Conservation (phyloP, 2,888 invertebrate genomes). For the Iselma pallidipennis region DNA sequence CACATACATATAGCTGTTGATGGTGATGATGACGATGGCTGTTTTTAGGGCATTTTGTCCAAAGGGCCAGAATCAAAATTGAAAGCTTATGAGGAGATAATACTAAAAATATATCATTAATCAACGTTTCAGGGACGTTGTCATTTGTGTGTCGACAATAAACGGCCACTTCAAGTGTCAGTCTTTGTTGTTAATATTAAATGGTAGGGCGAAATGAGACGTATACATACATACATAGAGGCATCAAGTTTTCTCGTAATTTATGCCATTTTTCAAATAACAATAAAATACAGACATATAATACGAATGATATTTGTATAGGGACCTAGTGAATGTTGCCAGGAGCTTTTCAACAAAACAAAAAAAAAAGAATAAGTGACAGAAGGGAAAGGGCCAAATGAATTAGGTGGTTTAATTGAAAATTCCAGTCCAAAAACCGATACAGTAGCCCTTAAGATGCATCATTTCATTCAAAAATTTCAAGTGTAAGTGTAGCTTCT, state of each 20-base stretch:
- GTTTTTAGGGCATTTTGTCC: neutral
- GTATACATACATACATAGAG: too few relatives aligned
- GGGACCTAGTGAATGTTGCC: too few relatives aligned
- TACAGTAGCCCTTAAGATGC: too few relatives aligned
- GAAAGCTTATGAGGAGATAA: conserved; percentile 28
- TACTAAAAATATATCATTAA: conserved; percentile 35
- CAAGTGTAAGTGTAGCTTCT: too few relatives aligned
- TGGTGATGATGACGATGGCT: neutral
- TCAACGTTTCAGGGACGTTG: conserved; percentile 32
- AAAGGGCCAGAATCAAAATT: conserved; percentile 11
- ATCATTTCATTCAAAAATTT: too few relatives aligned
- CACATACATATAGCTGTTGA: too few relatives aligned
- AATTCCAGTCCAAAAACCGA: too few relatives aligned
- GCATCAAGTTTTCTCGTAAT: conserved; percentile 13
- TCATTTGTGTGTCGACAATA: conserved; percentile 38
- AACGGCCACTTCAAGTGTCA: conserved; percentile 39
- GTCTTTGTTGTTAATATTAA: conserved; percentile 37
- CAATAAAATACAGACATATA: conserved; percentile 18
- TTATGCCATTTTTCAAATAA: conserved; percentile 21
- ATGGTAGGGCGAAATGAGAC: conserved; percentile 20
- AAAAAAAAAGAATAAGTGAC: too few relatives aligned
- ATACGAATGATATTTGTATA: neutral
- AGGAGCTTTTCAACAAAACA: too few relatives aligned
- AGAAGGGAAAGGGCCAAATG: too few relatives aligned
- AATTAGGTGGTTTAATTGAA: too few relatives aligned